Percentiles rank a stretch among this genome's conserved stretches.
These are phyloP conservation scores for Antheraea assamensis DNA, from an alignment of 2,888 invertebrate species.

Conservation along the genomic window DNA sequence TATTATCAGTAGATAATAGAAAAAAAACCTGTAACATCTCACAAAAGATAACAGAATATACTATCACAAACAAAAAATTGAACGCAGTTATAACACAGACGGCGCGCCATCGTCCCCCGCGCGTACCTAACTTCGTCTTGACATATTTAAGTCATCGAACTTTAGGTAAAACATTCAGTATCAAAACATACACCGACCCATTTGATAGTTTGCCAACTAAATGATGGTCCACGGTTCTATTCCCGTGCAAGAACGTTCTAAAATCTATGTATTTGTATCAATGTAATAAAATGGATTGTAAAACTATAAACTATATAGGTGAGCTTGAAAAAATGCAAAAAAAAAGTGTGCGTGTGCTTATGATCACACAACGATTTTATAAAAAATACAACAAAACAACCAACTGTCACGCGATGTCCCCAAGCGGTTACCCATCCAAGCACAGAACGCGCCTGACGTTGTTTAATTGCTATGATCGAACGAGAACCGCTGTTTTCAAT, in stretches of 20 bases:
- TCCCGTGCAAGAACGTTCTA: constrained; percentile 15
- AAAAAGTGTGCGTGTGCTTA: neutral
- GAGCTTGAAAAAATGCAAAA: neutral
- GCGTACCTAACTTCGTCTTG: neutral
- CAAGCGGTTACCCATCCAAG: no score
- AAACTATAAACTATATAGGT: neutral
- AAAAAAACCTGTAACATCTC: neutral
- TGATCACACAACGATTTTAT: no score
- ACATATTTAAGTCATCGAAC: constrained; percentile 16
- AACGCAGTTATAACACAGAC: neutral
- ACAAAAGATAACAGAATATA: neutral
- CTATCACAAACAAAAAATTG: neutral
- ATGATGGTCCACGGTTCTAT: constrained; percentile 16
- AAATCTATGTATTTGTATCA: neutral
- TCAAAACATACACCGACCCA: constrained; percentile 18
- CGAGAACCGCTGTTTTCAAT: no score
- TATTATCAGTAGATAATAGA: neutral
- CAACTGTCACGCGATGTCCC: no score
- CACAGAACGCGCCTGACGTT: no score
- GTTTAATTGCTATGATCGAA: no score
- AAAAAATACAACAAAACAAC: no score
- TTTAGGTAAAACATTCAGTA: constrained; percentile 16
- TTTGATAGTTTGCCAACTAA: constrained; percentile 22
- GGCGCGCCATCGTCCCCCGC: neutral
- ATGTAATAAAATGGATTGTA: neutral